phyloP scores from a whole-genome alignment of 2,888 invertebrate genomes.

The Andrena dorsata region DNA sequence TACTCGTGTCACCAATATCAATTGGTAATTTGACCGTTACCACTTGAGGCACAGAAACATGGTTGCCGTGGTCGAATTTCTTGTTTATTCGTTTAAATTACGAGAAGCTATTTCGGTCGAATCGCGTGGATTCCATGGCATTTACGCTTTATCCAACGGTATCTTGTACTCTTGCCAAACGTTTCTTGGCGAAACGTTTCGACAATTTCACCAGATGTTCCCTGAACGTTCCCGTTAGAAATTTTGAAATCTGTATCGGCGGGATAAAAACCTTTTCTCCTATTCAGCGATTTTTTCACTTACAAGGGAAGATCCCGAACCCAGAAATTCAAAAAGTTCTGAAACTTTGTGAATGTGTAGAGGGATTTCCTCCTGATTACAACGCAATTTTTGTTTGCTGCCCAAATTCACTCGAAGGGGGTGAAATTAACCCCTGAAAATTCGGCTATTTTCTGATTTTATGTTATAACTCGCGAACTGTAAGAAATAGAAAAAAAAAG shows the following conservation, averaged over 20 bases:
- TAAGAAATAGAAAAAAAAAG: too few species aligned
- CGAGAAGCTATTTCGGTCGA: conserved; percentile 36
- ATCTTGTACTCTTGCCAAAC: conserved; percentile 38
- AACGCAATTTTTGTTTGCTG: too few species aligned
- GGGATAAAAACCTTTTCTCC: neutral
- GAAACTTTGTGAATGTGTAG: too few species aligned
- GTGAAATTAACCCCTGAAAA: too few species aligned
- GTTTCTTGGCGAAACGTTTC: conserved; percentile 9
- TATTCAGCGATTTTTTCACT: too few species aligned
- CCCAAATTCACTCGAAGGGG: too few species aligned
- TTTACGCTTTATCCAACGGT: conserved; percentile 17
- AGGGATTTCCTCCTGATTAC: too few species aligned
- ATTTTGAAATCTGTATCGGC: neutral
- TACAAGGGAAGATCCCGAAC: too few species aligned
- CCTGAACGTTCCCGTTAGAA: neutral
- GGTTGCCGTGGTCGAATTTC: conserved; percentile 16
- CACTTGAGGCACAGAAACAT: neutral
- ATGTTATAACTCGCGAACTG: too few species aligned
- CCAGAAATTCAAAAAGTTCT: too few species aligned
- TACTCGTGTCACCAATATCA: too few species aligned
- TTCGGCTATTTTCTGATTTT: too few species aligned
- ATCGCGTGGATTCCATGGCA: conserved; percentile 20
- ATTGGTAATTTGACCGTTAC: neutral
- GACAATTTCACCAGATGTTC: conserved; percentile 17
- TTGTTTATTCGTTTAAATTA: conserved; percentile 26